A percentile compares a stretch with the other conserved stretches of the same genome.
Evolutionary conservation across 2,113 vertebrate genomes (phyloP).

Genomic region (Barbus barbus): DNA sequence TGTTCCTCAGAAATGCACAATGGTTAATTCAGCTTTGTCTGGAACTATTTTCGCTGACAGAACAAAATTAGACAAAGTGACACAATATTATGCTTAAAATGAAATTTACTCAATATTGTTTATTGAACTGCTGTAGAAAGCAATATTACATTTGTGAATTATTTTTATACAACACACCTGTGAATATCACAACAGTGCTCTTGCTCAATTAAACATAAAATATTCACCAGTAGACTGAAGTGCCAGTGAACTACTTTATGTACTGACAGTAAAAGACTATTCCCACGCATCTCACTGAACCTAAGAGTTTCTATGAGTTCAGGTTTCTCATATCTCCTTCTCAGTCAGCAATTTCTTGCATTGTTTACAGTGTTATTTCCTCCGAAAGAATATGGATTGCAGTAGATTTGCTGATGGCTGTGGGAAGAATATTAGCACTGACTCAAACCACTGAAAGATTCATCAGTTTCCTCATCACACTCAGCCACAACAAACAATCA

Average conservation of each 20-base stretch:
- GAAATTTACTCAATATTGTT: neutral
- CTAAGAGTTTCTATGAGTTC: neutral
- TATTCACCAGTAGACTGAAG: constrained; percentile 2
- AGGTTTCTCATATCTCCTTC: constrained; percentile 16
- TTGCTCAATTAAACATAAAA: constrained; percentile 1
- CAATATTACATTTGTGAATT: constrained; percentile 3
- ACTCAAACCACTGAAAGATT: constrained; percentile 29
- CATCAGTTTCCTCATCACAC: constrained; percentile 39
- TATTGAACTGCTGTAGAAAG: neutral
- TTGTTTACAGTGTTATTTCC: constrained; percentile 23
- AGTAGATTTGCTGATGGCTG: neutral
- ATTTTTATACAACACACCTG: neutral
- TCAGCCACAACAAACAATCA: constrained; percentile 51
- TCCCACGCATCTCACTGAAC: constrained; percentile 23
- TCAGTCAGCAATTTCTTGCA: constrained; percentile 18
- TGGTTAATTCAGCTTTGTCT: neutral
- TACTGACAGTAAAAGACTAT: constrained; percentile 21
- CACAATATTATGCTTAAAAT: neutral
- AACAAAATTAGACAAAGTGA: neutral
- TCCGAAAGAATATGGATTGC: constrained; percentile 19
- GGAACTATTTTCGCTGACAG: neutral
- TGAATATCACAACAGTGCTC: neutral
- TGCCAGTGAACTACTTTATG: neutral
- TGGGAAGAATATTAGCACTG: neutral
- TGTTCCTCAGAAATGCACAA: neutral